Evolutionary conservation across 2,888 invertebrate species (phyloP).

Genomic region (Sesia bembeciformis): DNA sequence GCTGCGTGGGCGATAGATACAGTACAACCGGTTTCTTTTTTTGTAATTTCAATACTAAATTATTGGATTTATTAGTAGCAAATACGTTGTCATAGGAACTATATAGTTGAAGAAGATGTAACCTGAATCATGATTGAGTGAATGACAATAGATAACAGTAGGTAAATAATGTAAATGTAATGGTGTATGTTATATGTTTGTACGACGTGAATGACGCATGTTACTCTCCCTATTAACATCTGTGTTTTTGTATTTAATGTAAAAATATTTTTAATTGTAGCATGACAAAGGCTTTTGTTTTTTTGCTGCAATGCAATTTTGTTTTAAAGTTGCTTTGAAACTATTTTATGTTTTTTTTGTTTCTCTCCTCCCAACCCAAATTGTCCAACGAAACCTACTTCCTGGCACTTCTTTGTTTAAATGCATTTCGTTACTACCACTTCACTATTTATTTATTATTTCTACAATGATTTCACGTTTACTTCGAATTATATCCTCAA

Average conservation of each 20-base stretch:
- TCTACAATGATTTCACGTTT: no score
- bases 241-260: conserved; percentile 39
- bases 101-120: background rate
- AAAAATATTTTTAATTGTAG: conserved; percentile 9
- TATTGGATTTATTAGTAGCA: no score
- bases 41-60: no score
- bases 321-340: conserved; percentile 68
- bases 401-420: conserved; percentile 2
- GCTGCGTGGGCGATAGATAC: no score
- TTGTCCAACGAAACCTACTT: conserved; percentile 3
- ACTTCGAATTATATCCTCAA: no score
- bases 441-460: no score
- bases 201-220: conserved; percentile 14
- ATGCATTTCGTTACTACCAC: no score
- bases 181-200: background rate
- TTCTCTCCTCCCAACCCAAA: conserved; percentile 21
- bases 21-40: no score
- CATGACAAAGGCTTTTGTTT: conserved; percentile 53
- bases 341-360: conserved; percentile 49
- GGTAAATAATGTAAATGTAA: background rate
- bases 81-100: no score
- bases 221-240: conserved; percentile 25
- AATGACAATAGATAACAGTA: background rate
- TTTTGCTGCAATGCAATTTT: conserved; percentile 54
- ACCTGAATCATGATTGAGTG: background rate